Conservation (phyloP, 2,797 vertebrate genomes). For the Clarias platycephalus region DNA sequence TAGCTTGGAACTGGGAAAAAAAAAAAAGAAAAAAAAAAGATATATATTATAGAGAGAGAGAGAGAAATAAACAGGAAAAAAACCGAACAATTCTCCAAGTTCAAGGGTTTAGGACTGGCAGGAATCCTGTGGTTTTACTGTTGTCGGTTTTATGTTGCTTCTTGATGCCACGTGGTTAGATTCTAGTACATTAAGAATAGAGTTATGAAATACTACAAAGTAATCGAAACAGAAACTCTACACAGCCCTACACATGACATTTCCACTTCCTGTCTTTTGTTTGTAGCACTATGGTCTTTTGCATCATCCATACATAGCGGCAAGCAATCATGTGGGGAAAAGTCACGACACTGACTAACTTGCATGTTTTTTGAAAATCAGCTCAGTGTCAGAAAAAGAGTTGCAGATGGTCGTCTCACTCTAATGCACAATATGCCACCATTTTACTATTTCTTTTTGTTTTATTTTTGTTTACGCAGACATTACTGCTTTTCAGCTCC, state of each 20-base stretch:
- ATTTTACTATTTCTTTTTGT: not conserved
- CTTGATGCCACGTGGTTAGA: not conserved
- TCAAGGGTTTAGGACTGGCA: not conserved
- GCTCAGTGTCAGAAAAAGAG: not conserved
- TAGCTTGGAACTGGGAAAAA: no score
- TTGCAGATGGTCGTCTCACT: no score
- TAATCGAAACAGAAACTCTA: not conserved
- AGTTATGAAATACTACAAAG: not conserved
- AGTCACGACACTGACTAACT: slow-evolving; percentile 23
- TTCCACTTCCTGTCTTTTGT: not conserved
- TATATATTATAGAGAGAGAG: not conserved
- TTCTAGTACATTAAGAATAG: not conserved
- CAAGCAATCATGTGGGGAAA: not conserved
- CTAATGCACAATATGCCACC: not conserved
- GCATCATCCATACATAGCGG: not conserved
- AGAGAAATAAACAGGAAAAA: not conserved
- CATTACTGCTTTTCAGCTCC: not conserved
- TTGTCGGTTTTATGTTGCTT: not conserved
- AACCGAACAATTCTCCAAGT: not conserved
- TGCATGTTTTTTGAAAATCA: not conserved
- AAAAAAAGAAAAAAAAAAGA: not conserved
- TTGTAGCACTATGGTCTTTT: not conserved
- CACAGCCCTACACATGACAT: not conserved
- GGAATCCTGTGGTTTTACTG: slow-evolving; percentile 6
- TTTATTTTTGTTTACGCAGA: no score